phyloP scores from a whole-genome alignment of 1,140 invertebrate species.

The Daktulosphaira vitifoliae region DNA sequence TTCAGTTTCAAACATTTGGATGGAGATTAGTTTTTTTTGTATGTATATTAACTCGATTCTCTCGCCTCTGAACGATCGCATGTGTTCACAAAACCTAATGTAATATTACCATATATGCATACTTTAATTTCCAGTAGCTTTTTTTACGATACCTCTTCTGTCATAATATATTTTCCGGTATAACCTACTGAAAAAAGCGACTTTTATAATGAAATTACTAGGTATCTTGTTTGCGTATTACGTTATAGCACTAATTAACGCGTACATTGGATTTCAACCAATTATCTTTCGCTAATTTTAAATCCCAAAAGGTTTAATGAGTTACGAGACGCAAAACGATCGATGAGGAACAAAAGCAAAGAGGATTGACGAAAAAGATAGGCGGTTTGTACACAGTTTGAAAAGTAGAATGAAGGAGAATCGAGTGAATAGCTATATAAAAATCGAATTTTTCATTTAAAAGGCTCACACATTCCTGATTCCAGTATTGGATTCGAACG shows the following conservation, averaged over 20 bases:
- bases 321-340: not conserved
- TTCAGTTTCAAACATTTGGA: too few relatives aligned
- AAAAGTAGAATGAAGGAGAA: not conserved
- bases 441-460: constrained; percentile 30
- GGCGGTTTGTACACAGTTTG: not conserved
- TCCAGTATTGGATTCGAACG: not conserved
- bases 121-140: too few relatives aligned
- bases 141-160: too few relatives aligned
- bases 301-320: constrained; percentile 20
- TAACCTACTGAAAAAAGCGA: too few relatives aligned
- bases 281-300: not conserved
- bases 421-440: not conserved
- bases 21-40: too few relatives aligned
- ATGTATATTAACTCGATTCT: too few relatives aligned
- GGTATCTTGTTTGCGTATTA: too few relatives aligned
- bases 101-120: too few relatives aligned
- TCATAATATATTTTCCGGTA: too few relatives aligned
- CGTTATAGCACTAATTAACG: not conserved
- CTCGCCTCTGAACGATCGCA: too few relatives aligned
- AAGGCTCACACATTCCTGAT: constrained; percentile 10
- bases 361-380: not conserved
- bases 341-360: not conserved
- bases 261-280: not conserved
- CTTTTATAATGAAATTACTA: too few relatives aligned
- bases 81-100: too few relatives aligned